Conservation (phyloP, 2,888 invertebrate species). For the Leucoptera coffeella region DNA sequence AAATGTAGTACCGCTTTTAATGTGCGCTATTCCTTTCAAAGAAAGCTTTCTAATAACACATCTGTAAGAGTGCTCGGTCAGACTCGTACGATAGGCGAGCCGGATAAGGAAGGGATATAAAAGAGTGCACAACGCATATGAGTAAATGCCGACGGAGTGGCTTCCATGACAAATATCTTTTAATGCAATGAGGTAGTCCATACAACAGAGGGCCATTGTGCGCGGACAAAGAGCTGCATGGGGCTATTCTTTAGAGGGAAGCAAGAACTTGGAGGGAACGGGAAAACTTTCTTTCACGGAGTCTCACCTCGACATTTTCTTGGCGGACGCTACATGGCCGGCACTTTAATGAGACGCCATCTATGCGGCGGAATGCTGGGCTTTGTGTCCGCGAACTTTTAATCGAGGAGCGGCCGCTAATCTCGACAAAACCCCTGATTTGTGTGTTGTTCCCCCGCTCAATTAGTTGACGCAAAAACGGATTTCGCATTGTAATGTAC, state of each 20-base stretch:
- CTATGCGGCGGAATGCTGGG: not conserved
- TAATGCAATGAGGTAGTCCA: constrained; percentile 19
- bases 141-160: constrained; percentile 1
- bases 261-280: constrained; percentile 31
- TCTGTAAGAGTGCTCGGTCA: not conserved
- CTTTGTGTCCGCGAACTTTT: too few relatives aligned
- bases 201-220: constrained; percentile 25
- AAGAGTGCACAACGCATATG: constrained; percentile 1
- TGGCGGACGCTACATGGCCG: constrained; percentile 12
- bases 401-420: too few relatives aligned
- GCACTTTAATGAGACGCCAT: constrained; percentile 1
- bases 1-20: too few relatives aligned
- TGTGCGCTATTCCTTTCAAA: too few relatives aligned
- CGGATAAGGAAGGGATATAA: not conserved
- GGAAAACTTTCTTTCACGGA: constrained; percentile 30
- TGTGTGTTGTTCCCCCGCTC: too few relatives aligned
- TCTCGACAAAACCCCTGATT: too few relatives aligned
- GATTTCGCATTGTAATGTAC: too few relatives aligned
- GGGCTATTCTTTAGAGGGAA: constrained; percentile 24
- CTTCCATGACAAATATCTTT: constrained; percentile 20
- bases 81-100: not conserved
- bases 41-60: not conserved
- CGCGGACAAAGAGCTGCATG: constrained; percentile 30
- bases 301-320: constrained; percentile 18
- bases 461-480: too few relatives aligned